A percentile compares a stretch with the other conserved stretches of the same genome.
phyloP scores from a whole-genome alignment of 2,113 vertebrate species.

The Merops nubicus region DNA sequence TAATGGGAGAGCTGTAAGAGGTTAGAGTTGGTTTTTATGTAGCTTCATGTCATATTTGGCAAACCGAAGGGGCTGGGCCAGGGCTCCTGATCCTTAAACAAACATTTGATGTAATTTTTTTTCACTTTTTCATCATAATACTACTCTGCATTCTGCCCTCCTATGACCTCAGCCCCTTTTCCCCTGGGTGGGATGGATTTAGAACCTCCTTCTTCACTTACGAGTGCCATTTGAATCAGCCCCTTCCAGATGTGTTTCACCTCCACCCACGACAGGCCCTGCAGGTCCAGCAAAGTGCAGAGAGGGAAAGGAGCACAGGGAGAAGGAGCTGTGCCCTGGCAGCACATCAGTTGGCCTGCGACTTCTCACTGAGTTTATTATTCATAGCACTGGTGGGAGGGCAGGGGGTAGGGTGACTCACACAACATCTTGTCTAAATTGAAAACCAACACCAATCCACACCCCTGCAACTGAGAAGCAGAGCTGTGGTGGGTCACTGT shows the following conservation, averaged over 20 bases:
- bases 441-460: constrained; percentile 65
- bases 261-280: constrained; percentile 53
- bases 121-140: constrained; percentile 67
- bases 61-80: constrained; percentile 63
- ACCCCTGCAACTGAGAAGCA: constrained; percentile 4
- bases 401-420: constrained; percentile 57
- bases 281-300: constrained; percentile 64
- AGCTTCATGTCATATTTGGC: constrained; percentile 77
- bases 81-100: constrained; percentile 74
- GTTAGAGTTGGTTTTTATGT: constrained; percentile 77
- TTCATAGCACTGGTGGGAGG: constrained; percentile 69
- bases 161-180: constrained; percentile 58
- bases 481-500: constrained; percentile 46
- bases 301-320: constrained; percentile 12
- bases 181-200: constrained; percentile 22
- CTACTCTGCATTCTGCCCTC: constrained; percentile 68
- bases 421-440: constrained; percentile 64
- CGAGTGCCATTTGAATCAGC: constrained; percentile 47
- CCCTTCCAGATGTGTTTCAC: constrained; percentile 60
- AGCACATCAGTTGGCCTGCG: constrained; percentile 54
- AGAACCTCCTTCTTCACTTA: constrained; percentile 59
- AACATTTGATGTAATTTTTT: constrained; percentile 78
- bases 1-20: constrained; percentile 78
- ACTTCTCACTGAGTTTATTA: constrained; percentile 61
- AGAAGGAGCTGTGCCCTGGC: constrained; percentile 67